Evolutionary conservation across 2,797 vertebrate species (phyloP).

Genomic region (Tenualosa thibaudeaui): DNA sequence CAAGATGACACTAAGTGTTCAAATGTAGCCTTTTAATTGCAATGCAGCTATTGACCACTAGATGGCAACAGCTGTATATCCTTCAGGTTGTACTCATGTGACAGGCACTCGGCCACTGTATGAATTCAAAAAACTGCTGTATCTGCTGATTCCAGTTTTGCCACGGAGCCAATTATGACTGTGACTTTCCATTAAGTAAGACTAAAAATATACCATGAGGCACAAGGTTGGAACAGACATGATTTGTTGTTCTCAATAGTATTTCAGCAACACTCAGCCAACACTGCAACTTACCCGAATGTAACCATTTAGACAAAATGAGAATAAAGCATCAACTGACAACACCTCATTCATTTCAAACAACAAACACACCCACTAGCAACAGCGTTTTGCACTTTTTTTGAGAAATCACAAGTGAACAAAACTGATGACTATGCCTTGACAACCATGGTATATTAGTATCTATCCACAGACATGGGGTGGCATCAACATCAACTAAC

Average conservation of each 20-base stretch:
- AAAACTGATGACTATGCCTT: no score
- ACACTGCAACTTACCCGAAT: background rate
- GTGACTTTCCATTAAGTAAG: background rate
- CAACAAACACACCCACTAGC: background rate
- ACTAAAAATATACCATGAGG: background rate
- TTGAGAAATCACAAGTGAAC: no score
- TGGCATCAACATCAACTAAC: background rate
- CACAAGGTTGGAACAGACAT: background rate
- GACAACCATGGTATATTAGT: no score
- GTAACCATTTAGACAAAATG: background rate
- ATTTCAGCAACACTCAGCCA: background rate
- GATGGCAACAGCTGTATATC: background rate
- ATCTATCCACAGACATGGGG: no score
- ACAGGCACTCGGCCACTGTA: background rate
- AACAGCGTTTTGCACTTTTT: background rate
- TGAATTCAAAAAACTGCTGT: background rate
- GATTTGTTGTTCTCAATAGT: background rate
- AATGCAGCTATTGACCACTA: background rate
- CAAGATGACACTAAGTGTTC: background rate
- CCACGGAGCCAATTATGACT: background rate
- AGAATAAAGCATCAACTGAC: background rate
- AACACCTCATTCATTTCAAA: background rate
- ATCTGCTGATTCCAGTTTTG: background rate
- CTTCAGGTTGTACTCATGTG: background rate
- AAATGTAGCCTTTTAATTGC: background rate